Percentiles rank a stretch among this genome's conserved stretches.
Conservation (phyloP, 1,140 invertebrate species). For the Ditylenchus dipsaci region DNA sequence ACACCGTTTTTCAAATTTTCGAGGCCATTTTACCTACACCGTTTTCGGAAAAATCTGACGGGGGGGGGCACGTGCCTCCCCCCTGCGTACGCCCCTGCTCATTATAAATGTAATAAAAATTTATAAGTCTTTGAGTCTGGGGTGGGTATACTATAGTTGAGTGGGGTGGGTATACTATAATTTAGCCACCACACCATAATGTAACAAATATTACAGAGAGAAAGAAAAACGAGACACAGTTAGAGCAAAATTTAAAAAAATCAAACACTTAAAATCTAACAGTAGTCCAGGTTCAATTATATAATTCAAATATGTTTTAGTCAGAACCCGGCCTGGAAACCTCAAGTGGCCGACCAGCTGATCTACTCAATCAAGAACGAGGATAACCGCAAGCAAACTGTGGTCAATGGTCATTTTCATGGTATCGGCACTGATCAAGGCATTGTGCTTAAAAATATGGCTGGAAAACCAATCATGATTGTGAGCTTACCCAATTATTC, state of each 20-base stretch:
- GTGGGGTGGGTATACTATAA: too few relatives aligned
- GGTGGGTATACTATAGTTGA: too few relatives aligned
- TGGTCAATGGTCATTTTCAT: conserved; percentile 32
- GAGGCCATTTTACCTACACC: too few relatives aligned
- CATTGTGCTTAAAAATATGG: conserved; percentile 33
- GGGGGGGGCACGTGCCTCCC: too few relatives aligned
- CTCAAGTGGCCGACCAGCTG: conserved; percentile 16
- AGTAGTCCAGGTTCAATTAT: not conserved
- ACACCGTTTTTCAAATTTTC: too few relatives aligned
- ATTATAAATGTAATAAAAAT: too few relatives aligned
- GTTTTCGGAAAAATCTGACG: too few relatives aligned
- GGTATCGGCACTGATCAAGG: conserved; percentile 11
- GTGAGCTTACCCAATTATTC: conserved; percentile 32
- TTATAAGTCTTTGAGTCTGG: too few relatives aligned
- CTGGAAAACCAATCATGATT: conserved; percentile 40
- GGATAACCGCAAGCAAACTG: conserved; percentile 28
- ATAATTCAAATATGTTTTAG: not conserved
- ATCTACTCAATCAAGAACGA: conserved; percentile 35
- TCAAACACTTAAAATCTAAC: not conserved
- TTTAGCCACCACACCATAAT: too few relatives aligned
- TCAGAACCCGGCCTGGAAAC: conserved; percentile 6
- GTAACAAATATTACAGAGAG: too few relatives aligned
- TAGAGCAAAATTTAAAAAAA: not conserved
- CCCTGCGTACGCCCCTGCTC: too few relatives aligned
- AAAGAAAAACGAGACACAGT: too few relatives aligned